Evolutionary conservation across 2,888 invertebrate genomes (phyloP), one percentile per base, ranked within the genome.

Genomic region (Eledone cirrhosa): DNA sequence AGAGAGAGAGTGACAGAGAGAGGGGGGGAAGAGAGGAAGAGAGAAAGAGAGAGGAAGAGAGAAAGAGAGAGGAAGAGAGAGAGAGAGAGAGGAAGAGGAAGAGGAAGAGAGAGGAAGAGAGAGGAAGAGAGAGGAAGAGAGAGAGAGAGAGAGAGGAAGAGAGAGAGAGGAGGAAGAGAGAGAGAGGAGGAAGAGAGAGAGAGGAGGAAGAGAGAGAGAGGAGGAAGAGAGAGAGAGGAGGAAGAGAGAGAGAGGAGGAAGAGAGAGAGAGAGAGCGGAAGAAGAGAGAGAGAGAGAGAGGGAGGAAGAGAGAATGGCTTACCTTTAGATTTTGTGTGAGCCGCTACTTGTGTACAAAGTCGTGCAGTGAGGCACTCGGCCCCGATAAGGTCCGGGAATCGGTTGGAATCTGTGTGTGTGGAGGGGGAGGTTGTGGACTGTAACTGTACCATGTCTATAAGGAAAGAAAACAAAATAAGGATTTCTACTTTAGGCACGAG

Each of bases 241-340:
- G 8, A 8, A 33, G 33, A 33, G 33, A 33, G 33, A 33, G 33
- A 33, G 33, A 33, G 33, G 33, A 33, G 33, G 8, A 8, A 24
- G n/a, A 24, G 63, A 24, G n/a, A 24, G 63, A 14, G 27, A 63
- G 63, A 63, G 7, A 63, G 19, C 53, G 53, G n/a, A n/a, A n/a
- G n/a, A n/a, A n/a, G 7, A 27, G 63, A 22, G n/a, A 63, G n/a
- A 27, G n/a, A 8, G 11, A 22, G 27, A 7, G 63, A 19, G 11
- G 19, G 27, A 2, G 11, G 22, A n/a, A 63, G n/a, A 24, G 63
- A 2, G 63, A 0, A 19, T 11, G 8, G n/a, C 27, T 41, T 72
- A 72, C 72, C 72, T 72, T 72, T 72, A 31, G 22, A 41, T n/a
- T 72, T 72, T 19, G 69, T 33, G 72, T 72, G 72, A 41, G 72